phyloP scores from a whole-genome alignment of 2,797 vertebrate species.

The Enteromius fasciolatus region DNA sequence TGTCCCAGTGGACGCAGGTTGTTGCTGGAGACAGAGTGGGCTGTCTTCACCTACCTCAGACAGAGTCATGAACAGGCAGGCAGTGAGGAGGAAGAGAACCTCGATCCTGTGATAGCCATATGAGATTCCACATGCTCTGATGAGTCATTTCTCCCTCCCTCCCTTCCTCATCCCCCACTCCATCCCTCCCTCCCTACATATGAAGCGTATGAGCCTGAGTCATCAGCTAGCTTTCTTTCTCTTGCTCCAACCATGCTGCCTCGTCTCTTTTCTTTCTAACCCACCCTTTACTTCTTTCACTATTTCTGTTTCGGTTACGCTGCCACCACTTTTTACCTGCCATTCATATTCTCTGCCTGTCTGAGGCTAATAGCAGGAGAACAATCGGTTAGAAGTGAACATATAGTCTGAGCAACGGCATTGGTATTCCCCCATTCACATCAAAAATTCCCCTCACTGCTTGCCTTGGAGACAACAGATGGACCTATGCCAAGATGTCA shows the following conservation, averaged over 20 bases:
- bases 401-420: background rate
- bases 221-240: slow-evolving; percentile 55
- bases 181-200: slow-evolving; percentile 71
- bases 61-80: slow-evolving; percentile 54
- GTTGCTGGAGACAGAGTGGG: slow-evolving; percentile 27
- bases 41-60: slow-evolving; percentile 41
- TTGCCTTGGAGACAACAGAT: slow-evolving; percentile 15
- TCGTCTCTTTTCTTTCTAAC: slow-evolving; percentile 82
- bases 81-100: slow-evolving; percentile 64
- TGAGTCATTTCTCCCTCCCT: slow-evolving; percentile 90
- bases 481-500: slow-evolving; percentile 29
- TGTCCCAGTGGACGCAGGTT: slow-evolving; percentile 6
- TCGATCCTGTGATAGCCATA: slow-evolving; percentile 90
- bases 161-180: slow-evolving; percentile 54
- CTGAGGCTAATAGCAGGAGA: slow-evolving; percentile 16
- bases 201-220: slow-evolving; percentile 59
- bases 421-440: slow-evolving; percentile 51
- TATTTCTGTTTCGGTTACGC: slow-evolving; percentile 48
- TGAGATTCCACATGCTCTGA: slow-evolving; percentile 89
- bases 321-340: slow-evolving; percentile 60
- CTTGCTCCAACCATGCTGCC: slow-evolving; percentile 57
- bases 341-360: slow-evolving; percentile 60
- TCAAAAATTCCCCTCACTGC: slow-evolving; percentile 41
- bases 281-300: slow-evolving; percentile 46
- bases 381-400: background rate